These are phyloP conservation scores for Cryptoblepharus egeriae DNA, from an alignment of 2,797 vertebrate genomes.

Conservation along the genomic window DNA sequence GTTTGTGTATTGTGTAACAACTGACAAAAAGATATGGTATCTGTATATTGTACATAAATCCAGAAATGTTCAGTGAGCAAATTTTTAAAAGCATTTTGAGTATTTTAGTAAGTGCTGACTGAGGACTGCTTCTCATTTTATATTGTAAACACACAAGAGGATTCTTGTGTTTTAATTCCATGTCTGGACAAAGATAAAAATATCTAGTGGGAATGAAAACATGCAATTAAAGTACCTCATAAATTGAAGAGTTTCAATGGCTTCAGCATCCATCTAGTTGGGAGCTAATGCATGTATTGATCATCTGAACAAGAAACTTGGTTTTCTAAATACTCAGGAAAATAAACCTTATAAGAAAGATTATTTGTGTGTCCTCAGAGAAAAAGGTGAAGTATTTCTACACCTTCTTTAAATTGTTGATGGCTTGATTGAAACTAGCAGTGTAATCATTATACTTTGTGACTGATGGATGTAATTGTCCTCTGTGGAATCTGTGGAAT, in stretches of 20 bases:
- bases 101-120: constrained; percentile 3
- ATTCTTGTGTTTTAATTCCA: not conserved
- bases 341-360: not conserved
- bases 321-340: not conserved
- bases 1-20: not conserved
- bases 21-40: constrained; percentile 2
- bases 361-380: not conserved
- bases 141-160: not conserved
- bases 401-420: too few relatives aligned
- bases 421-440: not conserved
- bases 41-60: not conserved
- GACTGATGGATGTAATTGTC: not conserved
- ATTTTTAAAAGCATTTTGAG: not conserved
- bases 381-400: not conserved
- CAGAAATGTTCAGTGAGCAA: not conserved
- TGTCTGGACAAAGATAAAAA: not conserved
- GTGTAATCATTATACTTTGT: not conserved
- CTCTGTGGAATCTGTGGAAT: too few relatives aligned
- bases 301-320: not conserved
- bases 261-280: not conserved
- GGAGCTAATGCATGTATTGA: not conserved
- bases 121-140: constrained; percentile 7
- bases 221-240: not conserved
- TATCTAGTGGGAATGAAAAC: not conserved
- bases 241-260: not conserved